phyloP scores from a whole-genome alignment of 2,888 invertebrate species.

The Drosophila cognata region DNA sequence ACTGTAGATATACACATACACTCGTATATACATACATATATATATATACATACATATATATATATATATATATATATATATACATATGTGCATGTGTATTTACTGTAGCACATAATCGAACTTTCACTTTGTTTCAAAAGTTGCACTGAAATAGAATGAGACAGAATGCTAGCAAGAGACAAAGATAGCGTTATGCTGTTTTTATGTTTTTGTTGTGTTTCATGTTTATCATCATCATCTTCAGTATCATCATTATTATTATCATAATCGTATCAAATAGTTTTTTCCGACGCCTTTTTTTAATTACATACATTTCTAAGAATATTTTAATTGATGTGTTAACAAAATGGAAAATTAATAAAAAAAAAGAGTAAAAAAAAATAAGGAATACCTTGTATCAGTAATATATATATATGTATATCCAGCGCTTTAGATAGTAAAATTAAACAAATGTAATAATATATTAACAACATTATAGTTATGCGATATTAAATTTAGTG shows the following conservation, averaged over 20 bases:
- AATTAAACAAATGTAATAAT: constrained; percentile 68
- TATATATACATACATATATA: background rate
- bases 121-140: constrained; percentile 42
- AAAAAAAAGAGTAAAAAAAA: constrained; percentile 20
- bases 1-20: background rate
- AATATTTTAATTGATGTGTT: constrained; percentile 44
- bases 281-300: constrained; percentile 32
- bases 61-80: background rate
- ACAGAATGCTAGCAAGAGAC: constrained; percentile 35
- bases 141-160: constrained; percentile 50
- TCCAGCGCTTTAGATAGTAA: constrained; percentile 64
- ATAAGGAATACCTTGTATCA: constrained; percentile 46
- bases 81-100: background rate
- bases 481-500: constrained; percentile 55
- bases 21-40: too few relatives aligned
- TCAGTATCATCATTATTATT: constrained; percentile 31
- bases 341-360: constrained; percentile 45
- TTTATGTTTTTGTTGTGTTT: constrained; percentile 50
- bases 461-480: constrained; percentile 77
- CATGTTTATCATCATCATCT: constrained; percentile 48
- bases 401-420: constrained; percentile 25
- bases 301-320: constrained; percentile 48
- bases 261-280: constrained; percentile 52
- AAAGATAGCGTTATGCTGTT: constrained; percentile 33
- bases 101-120: constrained; percentile 7